Percentiles rank a stretch among this genome's conserved stretches.
phyloP scores from a whole-genome alignment of 92 coral and sea anemone genomes.

The Parazoanthus darwini region DNA sequence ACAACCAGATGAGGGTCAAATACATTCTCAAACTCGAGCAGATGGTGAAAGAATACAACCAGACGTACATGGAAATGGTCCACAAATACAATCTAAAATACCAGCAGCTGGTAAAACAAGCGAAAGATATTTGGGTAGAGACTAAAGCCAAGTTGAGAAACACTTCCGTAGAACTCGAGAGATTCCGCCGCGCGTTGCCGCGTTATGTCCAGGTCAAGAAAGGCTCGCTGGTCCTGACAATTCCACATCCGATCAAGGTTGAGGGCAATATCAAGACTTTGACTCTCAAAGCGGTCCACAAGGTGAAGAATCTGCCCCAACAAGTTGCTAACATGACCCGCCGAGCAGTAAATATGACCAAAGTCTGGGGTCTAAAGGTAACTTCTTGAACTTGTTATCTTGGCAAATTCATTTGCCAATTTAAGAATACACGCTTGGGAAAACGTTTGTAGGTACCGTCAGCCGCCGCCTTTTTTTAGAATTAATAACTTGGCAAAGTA shows the following conservation, averaged over 20 bases:
- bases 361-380: constrained; percentile 33
- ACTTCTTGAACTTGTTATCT: neutral
- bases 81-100: neutral
- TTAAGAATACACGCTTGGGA: no score
- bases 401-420: no score
- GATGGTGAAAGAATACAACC: constrained; percentile 20
- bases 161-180: constrained; percentile 11
- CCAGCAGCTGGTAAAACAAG: neutral
- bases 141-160: constrained; percentile 31
- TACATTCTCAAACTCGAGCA: constrained; percentile 1
- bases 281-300: constrained; percentile 54
- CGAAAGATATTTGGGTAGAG: constrained; percentile 1
- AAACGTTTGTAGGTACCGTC: no score
- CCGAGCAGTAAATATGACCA: constrained; percentile 63
- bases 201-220: constrained; percentile 67
- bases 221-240: constrained; percentile 57
- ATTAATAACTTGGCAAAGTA: no score
- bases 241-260: constrained; percentile 71
- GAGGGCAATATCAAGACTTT: constrained; percentile 57
- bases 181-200: constrained; percentile 56
- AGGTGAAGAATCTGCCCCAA: constrained; percentile 54
- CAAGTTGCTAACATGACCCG: constrained; percentile 62
- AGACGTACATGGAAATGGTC: neutral
- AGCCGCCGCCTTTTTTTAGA: no score
- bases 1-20: neutral